Base-by-base conservation (phyloP, 92 coral and sea anemone species). In the Pocillopora meandrina region DNA sequence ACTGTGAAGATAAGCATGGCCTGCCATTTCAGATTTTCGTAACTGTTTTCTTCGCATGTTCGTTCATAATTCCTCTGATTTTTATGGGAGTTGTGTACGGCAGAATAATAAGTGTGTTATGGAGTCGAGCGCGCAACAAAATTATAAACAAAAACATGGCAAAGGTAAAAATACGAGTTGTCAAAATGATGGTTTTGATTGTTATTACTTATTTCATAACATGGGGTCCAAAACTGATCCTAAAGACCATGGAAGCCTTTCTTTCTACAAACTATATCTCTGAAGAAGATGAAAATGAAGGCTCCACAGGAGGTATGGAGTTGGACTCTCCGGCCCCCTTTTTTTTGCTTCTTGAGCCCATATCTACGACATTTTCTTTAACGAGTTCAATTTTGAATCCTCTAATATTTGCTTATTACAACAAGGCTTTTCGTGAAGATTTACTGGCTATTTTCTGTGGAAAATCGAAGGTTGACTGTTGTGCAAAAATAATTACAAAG, bases 351-450 rank as follows among this genome's bases (percentile, higher is more conserved):
- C 20, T 74, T n/a, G 61, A 23, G n/a, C 61, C 56, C 1, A 33
- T 74, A 47, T 55, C 78, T 12, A 69, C 65, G 1, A 49, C 81
- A 14, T 62, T 82, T 18, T 64, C 92, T 11, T 85, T 86, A 18
- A 33, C 71, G 58, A 89, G 92, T 78, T 79, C 89, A 10, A 82
- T 85, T 14, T 76, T 86, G 18, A 89, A 89, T 79, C 92, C 92
- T 5, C n/a, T 85, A 1, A 78, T 89, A 64, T 85, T 89, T 64
- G 76, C 64, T 23, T 84, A 84, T 67, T 84, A 89, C 60, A 89
- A 81, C 52, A 58, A 65, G 18, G 78, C 63, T 19, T 78, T 89
- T 55, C 84, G 91, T 34, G 19, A 56, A 11, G 91, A 78, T 36
- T 2, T 88, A 82, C 75, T 72, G 73, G 85, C 58, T 2, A 47